Conservation (phyloP, 2,888 invertebrate genomes). For the Eledone cirrhosa region DNA sequence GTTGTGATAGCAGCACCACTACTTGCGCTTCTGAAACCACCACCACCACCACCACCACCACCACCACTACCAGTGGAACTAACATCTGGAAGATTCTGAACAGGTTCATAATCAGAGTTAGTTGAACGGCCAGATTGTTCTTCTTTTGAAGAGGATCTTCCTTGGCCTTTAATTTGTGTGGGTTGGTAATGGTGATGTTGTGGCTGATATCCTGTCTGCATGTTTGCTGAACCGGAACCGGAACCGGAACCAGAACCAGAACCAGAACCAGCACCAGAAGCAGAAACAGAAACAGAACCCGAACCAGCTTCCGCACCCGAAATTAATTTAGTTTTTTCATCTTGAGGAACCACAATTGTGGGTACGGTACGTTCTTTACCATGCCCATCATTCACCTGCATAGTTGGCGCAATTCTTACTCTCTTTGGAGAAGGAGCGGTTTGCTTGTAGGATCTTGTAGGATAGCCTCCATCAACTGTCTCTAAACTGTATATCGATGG, state of each 20-base stretch:
- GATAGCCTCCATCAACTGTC: constrained; percentile 10
- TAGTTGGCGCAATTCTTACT: neutral
- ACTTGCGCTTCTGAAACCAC: neutral
- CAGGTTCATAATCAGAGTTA: no score
- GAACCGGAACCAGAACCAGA: no score
- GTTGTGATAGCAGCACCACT: neutral
- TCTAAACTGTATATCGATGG: neutral
- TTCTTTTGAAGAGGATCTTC: no score
- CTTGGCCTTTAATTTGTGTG: no score
- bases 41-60: neutral
- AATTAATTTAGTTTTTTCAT: neutral
- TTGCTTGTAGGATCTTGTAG: neutral
- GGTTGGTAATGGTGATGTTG: no score
- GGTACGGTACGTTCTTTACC: constrained; percentile 4
- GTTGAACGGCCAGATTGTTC: no score
- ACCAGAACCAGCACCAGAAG: no score
- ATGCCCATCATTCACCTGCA: neutral
- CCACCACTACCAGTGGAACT: neutral
- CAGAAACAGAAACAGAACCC: no score
- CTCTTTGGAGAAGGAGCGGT: neutral
- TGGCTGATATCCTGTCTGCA: no score
- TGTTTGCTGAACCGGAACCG: no score
- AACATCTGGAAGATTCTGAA: no score
- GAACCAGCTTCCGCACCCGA: no score
- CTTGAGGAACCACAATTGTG: neutral